Evolutionary conservation across 2,113 vertebrate species (phyloP), one percentile per base, ranked within the genome.

Genomic region (Sinocyclocheilus anshuiensis): DNA sequence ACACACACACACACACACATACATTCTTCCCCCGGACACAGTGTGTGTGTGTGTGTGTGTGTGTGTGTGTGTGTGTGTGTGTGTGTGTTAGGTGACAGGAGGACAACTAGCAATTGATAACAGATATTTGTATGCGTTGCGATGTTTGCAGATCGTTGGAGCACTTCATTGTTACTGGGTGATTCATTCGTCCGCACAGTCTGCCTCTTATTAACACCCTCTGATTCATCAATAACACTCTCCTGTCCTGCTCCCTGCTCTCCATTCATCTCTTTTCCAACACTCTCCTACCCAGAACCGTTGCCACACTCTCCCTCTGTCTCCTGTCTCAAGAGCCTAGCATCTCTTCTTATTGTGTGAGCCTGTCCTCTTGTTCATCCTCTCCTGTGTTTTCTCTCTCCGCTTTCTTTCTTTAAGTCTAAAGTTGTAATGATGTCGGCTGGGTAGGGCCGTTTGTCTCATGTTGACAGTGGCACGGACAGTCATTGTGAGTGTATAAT

Each of bases 141-240:
- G 6, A 63, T 86, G 16, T 61, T 36, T 85, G 75, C 76, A 53
- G 57, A 69, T 65, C 77, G 36, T 69, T 82, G 77, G 55, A 72
- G 50, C 55, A 80, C 59, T 85, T 81, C 79, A 82, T 84, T 84
- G 86, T 78, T 87, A 53, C 63, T 12, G 26, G 16, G 13, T 87
- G 81, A 87, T 78, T 77, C 80, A 77, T 87, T 87, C 67, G 69
- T 53, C 86, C 45, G 16, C 72, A 84, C 83, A 76, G 65, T 82
- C 71, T 87, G 48, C 77, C 61, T 76, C 81, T 84, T 83, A 79
- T 84, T 87, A 87, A 87, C 57, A 65, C 55, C 65, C 57, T 87
- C 61, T 53, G 81, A 79, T 69, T 83, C 48, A 77, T 76, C 71
- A 77, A 85, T 76, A 76, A 80, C 69, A 22, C 59, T 22, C 48